Percentiles rank a stretch among this genome's conserved stretches.
Conservation (phyloP, 2,888 invertebrate species). For the Euspilapteryx auroguttella region DNA sequence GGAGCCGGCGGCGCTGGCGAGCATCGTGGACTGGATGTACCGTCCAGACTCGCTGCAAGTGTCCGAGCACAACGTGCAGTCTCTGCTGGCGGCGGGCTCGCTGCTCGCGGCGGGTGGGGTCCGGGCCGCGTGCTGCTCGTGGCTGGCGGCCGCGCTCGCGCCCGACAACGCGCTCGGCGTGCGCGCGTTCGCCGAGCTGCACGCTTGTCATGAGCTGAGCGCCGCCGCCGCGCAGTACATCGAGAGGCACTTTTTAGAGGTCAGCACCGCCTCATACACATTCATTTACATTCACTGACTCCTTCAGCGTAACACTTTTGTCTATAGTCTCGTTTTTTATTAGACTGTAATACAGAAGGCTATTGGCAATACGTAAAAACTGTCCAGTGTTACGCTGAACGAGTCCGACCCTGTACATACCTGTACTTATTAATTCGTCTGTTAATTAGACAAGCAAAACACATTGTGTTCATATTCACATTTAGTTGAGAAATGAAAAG, state of each 20-base stretch:
- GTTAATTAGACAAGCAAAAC: no score
- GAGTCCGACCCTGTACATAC: no score
- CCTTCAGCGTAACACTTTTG: no score
- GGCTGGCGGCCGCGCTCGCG: constrained; percentile 87
- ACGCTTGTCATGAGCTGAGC: constrained; percentile 85
- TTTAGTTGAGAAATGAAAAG: no score
- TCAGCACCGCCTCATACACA: no score
- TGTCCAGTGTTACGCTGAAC: no score
- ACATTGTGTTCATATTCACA: no score
- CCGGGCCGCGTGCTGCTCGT: constrained; percentile 89
- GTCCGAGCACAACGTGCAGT: constrained; percentile 87
- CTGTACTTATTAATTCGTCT: no score
- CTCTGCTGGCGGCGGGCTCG: constrained; percentile 81
- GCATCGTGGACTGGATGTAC: constrained; percentile 90
- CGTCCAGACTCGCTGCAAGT: constrained; percentile 81
- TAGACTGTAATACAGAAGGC: no score
- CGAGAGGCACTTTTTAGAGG: constrained; percentile 85
- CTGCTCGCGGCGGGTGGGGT: constrained; percentile 73
- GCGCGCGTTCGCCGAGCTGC: constrained; percentile 92
- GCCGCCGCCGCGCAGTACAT: constrained; percentile 82
- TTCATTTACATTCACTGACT: no score
- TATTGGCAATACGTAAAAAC: no score
- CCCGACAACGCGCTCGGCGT: constrained; percentile 96
- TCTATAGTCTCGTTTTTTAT: no score
- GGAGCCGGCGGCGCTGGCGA: constrained; percentile 80